phyloP scores from a whole-genome alignment of 1,140 invertebrate species.

The Procambarus clarkii region DNA sequence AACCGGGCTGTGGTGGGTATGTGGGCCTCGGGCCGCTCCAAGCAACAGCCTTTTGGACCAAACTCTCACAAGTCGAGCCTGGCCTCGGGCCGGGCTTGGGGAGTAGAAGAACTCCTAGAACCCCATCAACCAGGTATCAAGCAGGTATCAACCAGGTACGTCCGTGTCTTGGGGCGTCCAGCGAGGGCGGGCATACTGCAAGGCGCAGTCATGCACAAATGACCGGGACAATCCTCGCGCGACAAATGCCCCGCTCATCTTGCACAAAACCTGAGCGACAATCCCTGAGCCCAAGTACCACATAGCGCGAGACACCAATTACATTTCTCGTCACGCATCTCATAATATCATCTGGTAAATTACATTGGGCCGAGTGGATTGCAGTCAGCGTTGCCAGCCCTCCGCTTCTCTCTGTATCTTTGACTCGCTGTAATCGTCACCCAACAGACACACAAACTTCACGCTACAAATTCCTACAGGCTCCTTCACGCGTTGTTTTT shows the following conservation, averaged over 20 bases:
- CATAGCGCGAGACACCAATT: conserved; percentile 43
- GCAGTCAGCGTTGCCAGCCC: conserved; percentile 54
- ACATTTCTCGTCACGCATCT: conserved; percentile 67
- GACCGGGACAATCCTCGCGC: not conserved
- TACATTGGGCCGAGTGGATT: conserved; percentile 62
- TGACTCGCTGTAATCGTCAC: not conserved
- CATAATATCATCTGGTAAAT: conserved; percentile 65
- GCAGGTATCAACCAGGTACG: not conserved
- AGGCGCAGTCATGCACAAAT: not conserved
- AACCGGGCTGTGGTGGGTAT: too few relatives aligned
- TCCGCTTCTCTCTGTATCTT: not conserved
- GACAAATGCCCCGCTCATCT: conserved; percentile 30
- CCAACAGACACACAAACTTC: too few relatives aligned
- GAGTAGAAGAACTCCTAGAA: too few relatives aligned
- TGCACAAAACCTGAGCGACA: conserved; percentile 36
- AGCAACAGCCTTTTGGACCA: too few relatives aligned
- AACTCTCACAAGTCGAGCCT: too few relatives aligned
- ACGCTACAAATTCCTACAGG: too few relatives aligned
- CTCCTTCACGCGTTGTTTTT: too few relatives aligned
- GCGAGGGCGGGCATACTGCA: not conserved
- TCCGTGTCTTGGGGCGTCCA: too few relatives aligned
- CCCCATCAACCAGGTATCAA: too few relatives aligned
- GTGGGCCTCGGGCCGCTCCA: too few relatives aligned
- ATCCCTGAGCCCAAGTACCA: conserved; percentile 37
- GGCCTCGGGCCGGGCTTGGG: too few relatives aligned